Percentiles rank a stretch among this genome's conserved stretches.
Evolutionary conservation across 2,797 vertebrate genomes (phyloP).

Genomic region (Uromys caudimaculatus): DNA sequence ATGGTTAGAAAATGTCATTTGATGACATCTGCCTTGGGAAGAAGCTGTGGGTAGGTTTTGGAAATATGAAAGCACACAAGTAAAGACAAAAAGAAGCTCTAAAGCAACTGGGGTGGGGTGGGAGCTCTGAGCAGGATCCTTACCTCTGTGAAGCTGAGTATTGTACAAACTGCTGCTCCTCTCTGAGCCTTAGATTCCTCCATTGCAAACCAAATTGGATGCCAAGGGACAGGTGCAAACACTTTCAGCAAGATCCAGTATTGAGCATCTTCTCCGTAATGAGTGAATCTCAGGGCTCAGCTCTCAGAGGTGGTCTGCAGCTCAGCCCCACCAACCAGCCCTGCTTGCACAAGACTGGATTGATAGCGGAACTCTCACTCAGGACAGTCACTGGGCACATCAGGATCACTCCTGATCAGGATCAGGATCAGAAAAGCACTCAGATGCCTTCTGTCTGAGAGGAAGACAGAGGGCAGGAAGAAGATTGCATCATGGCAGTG

Average conservation of each 20-base stretch:
- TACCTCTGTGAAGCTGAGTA: background rate
- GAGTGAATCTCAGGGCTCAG: background rate
- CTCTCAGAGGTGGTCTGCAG: background rate
- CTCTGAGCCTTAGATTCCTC: background rate
- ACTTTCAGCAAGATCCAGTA: accelerated
- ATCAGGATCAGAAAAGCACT: no score
- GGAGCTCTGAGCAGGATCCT: background rate
- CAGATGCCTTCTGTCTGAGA: background rate
- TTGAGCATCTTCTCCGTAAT: background rate
- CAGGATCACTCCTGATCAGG: no score
- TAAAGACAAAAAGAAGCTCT: background rate
- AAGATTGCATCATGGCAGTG: background rate
- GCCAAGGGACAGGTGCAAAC: background rate
- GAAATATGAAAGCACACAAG: background rate
- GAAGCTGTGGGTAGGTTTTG: background rate
- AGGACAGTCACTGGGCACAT: background rate
- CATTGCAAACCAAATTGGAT: background rate
- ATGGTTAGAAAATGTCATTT: background rate
- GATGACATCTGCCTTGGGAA: background rate
- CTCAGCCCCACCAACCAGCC: no score
- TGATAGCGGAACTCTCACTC: background rate
- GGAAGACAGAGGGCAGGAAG: background rate
- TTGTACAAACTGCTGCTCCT: background rate
- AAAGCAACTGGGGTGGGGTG: background rate
- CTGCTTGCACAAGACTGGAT: background rate